phyloP scores from a whole-genome alignment of 2,888 invertebrate genomes.

The Caenorhabditis sp. region DNA sequence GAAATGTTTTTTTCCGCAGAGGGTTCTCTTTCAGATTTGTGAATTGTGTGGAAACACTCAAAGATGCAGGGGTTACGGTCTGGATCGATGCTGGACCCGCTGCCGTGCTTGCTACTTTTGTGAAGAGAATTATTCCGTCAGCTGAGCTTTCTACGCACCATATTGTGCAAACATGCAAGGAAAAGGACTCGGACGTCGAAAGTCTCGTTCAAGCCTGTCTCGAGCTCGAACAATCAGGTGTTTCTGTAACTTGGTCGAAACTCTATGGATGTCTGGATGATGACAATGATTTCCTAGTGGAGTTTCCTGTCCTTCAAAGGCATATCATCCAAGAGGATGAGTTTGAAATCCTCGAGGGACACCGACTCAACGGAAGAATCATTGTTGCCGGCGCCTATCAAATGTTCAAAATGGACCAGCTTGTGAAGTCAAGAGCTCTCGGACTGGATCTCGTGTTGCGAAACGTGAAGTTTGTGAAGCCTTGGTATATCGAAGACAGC shows the following conservation, averaged over 20 bases:
- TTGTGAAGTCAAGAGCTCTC: constrained; percentile 10
- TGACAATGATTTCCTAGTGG: constrained; percentile 16
- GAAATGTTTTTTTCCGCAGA: neutral
- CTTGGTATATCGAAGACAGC: constrained; percentile 51
- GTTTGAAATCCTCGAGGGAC: constrained; percentile 55
- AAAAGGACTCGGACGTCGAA: constrained; percentile 61
- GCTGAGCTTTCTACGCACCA: constrained; percentile 40
- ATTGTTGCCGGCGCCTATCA: constrained; percentile 70
- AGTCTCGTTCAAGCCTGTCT: constrained; percentile 57
- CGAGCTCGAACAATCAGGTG: constrained; percentile 58
- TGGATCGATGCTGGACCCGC: constrained; percentile 72
- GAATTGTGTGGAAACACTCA: constrained; percentile 56
- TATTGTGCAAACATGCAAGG: constrained; percentile 61
- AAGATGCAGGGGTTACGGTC: constrained; percentile 50
- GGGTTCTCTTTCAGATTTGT: constrained; percentile 53
- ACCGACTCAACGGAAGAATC: constrained; percentile 56
- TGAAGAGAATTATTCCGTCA: constrained; percentile 58
- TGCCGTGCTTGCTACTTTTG: constrained; percentile 59
- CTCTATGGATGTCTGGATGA: constrained; percentile 32
- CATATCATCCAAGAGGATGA: constrained; percentile 37
- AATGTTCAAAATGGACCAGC: constrained; percentile 54
- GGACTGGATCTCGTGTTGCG: constrained; percentile 16
- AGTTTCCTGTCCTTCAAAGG: constrained; percentile 34
- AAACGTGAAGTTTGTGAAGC: constrained; percentile 53
- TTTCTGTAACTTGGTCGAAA: constrained; percentile 36